Evolutionary conservation across 1,140 invertebrate species (phyloP).

Genomic region (Proctacanthus coquilletti): DNA sequence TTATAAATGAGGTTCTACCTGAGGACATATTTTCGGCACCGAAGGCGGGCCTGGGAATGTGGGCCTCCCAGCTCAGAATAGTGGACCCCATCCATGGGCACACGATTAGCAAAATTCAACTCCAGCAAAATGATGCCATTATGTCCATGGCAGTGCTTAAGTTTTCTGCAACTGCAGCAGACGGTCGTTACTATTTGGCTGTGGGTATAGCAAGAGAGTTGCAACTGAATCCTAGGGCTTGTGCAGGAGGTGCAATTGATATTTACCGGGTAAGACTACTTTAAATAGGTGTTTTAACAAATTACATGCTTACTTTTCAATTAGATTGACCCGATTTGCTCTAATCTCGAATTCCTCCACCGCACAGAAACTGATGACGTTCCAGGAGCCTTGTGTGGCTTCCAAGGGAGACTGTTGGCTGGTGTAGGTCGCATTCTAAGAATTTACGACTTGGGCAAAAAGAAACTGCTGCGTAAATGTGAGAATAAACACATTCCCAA

Average conservation of each 20-base stretch:
- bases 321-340: conserved; percentile 46
- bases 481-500: conserved; percentile 99
- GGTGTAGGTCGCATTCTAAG: conserved; percentile 84
- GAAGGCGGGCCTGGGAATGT: conserved; percentile 89
- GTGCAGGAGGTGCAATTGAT: conserved; percentile 18
- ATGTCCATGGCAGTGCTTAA: conserved; percentile 55
- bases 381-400: conserved; percentile 73
- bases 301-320: background rate
- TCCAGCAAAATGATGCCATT: conserved; percentile 96
- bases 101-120: conserved; percentile 59
- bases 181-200: conserved; percentile 25
- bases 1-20: conserved; percentile 86
- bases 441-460: conserved; percentile 94
- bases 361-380: conserved; percentile 91
- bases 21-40: conserved; percentile 89
- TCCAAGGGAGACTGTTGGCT: conserved; percentile 82
- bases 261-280: conserved; percentile 26
- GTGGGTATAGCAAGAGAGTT: conserved; percentile 85
- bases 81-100: conserved; percentile 75
- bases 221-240: conserved; percentile 58
- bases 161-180: conserved; percentile 20
- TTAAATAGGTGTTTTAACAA: background rate
- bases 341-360: conserved; percentile 79
- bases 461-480: conserved; percentile 93
- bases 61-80: conserved; percentile 89